These are phyloP conservation scores for Etheostoma spectabile DNA, from an alignment of 2,113 vertebrate species.

Conservation along the genomic window DNA sequence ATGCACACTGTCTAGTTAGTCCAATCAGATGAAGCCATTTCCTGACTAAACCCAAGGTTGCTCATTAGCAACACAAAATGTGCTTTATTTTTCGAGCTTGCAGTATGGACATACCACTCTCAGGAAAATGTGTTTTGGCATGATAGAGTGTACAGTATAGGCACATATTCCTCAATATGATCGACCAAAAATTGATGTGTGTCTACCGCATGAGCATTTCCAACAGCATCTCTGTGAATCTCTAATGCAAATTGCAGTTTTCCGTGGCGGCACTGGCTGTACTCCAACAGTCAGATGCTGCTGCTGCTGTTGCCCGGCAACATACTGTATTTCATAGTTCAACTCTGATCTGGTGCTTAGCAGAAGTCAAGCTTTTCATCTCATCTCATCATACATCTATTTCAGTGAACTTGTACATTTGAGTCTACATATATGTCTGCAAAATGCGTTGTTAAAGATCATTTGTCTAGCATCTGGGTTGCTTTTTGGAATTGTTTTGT, in stretches of 20 bases:
- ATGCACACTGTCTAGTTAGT: constrained; percentile 3
- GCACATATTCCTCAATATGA: background rate
- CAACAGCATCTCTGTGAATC: constrained; percentile 57
- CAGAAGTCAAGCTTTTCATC: constrained; percentile 78
- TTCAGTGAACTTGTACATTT: constrained; percentile 9
- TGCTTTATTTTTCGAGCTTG: background rate
- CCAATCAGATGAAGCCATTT: constrained; percentile 31
- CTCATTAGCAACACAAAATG: constrained; percentile 32
- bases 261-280: constrained; percentile 73
- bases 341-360: constrained; percentile 73
- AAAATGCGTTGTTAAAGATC: background rate
- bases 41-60: constrained; percentile 8
- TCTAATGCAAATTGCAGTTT: constrained; percentile 79
- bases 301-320: constrained; percentile 87
- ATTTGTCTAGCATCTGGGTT: constrained; percentile 3
- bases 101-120: background rate
- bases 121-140: background rate
- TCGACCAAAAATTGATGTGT: background rate
- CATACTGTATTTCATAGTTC: constrained; percentile 84
- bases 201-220: constrained; percentile 34
- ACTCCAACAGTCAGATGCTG: constrained; percentile 82
- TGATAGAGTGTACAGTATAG: background rate
- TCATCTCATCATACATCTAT: constrained; percentile 43
- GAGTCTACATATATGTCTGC: constrained; percentile 12
- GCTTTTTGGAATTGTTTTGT: constrained; percentile 14